phyloP scores from a whole-genome alignment of 2,797 vertebrate species.

The Micropoecilia bifurca region DNA sequence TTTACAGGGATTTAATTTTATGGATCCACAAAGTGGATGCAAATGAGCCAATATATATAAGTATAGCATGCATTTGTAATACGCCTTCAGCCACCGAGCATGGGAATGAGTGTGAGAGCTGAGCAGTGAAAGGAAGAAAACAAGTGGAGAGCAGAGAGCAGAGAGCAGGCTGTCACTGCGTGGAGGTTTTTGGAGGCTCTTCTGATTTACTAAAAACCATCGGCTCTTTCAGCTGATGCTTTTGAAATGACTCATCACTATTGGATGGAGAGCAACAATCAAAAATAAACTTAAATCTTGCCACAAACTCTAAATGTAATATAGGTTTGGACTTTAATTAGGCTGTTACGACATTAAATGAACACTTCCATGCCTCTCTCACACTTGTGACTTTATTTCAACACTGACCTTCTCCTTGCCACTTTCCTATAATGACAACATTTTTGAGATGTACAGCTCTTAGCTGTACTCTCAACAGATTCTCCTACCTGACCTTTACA shows the following conservation, averaged over 20 bases:
- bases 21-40: background rate
- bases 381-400: background rate
- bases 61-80: no score
- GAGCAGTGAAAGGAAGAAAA: no score
- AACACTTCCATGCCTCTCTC: background rate
- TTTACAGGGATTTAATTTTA: background rate
- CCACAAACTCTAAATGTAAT: background rate
- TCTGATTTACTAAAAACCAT: no score
- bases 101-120: no score
- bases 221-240: no score
- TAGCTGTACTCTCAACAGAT: background rate
- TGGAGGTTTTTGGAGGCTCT: no score
- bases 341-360: background rate
- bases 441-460: background rate
- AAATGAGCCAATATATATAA: background rate
- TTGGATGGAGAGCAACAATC: background rate
- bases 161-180: no score
- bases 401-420: background rate
- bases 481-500: background rate
- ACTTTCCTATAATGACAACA: background rate
- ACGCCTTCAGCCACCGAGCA: no score
- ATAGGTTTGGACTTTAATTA: background rate
- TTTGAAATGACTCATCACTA: no score
- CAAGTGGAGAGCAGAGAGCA: no score
- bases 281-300: background rate